Conservation (phyloP, 2,888 invertebrate genomes). For the Labia minor region DNA sequence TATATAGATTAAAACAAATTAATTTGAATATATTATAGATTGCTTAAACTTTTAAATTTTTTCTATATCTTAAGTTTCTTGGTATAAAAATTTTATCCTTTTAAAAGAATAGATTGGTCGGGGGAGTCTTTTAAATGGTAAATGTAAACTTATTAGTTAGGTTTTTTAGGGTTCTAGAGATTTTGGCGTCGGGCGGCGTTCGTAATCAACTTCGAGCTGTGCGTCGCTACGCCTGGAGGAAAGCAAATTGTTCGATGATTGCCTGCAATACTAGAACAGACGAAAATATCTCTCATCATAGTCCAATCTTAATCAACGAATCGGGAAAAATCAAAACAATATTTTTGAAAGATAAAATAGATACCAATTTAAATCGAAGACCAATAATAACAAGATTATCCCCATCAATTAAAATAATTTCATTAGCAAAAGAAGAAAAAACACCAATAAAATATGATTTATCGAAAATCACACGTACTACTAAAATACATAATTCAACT, state of each 20-base stretch:
- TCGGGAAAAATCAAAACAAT: no score
- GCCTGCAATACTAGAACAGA: neutral
- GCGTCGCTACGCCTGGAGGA: neutral
- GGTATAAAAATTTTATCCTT: no score
- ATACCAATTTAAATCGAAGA: neutral
- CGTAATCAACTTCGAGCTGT: slow-evolving; percentile 27
- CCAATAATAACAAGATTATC: neutral
- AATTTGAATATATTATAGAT: no score
- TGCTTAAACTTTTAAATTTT: no score
- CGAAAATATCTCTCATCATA: neutral
- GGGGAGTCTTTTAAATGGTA: no score
- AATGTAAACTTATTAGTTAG: slow-evolving; percentile 14
- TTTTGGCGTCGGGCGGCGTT: slow-evolving; percentile 27
- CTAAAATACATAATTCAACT: neutral
- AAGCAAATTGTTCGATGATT: neutral
- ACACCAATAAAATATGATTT: neutral
- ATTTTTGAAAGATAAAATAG: no score
- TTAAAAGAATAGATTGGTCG: no score
- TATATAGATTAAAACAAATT: no score
- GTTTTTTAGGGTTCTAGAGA: slow-evolving; percentile 29
- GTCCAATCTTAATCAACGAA: no score
- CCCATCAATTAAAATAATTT: neutral
- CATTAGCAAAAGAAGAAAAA: neutral
- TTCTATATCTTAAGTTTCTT: no score
- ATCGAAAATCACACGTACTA: no score